Conservation (phyloP, 2,888 invertebrate species). For the Harpagoxenus sublaevis region DNA sequence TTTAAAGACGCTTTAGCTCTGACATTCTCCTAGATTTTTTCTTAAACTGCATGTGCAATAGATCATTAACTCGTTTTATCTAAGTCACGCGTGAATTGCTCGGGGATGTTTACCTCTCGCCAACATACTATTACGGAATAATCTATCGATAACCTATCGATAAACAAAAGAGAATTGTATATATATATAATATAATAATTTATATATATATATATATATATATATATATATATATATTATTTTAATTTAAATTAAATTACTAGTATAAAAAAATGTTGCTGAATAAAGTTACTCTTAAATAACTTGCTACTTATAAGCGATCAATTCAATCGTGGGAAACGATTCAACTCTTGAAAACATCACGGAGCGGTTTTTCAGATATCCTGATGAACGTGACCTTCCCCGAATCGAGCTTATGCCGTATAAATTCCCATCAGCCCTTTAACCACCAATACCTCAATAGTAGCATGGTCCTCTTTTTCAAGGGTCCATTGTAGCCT, state of each 20-base stretch:
- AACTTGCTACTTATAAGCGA: neutral
- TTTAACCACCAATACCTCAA: slow-evolving; percentile 82
- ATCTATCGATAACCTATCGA: neutral
- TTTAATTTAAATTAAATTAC: neutral
- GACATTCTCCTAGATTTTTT: slow-evolving; percentile 55
- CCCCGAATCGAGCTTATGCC: slow-evolving; percentile 68
- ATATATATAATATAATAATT: no score
- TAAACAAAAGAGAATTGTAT: neutral
- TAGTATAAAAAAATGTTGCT: neutral
- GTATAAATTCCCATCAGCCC: slow-evolving; percentile 76
- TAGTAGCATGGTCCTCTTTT: slow-evolving; percentile 76
- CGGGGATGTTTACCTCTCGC: slow-evolving; percentile 23
- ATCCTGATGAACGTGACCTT: slow-evolving; percentile 67
- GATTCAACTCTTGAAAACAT: slow-evolving; percentile 65
- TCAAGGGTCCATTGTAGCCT: slow-evolving; percentile 71
- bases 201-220: neutral
- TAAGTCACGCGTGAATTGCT: slow-evolving; percentile 23
- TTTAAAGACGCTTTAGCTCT: slow-evolving; percentile 26
- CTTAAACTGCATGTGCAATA: slow-evolving; percentile 25
- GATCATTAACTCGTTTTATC: slow-evolving; percentile 26
- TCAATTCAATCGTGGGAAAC: slow-evolving; percentile 78
- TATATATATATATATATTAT: neutral
- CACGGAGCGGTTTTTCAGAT: slow-evolving; percentile 62
- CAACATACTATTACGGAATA: slow-evolving; percentile 16
- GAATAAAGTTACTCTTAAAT: neutral